These are phyloP conservation scores for Brachylomia viminalis DNA, from an alignment of 2,888 invertebrate genomes.

Conservation along the genomic window DNA sequence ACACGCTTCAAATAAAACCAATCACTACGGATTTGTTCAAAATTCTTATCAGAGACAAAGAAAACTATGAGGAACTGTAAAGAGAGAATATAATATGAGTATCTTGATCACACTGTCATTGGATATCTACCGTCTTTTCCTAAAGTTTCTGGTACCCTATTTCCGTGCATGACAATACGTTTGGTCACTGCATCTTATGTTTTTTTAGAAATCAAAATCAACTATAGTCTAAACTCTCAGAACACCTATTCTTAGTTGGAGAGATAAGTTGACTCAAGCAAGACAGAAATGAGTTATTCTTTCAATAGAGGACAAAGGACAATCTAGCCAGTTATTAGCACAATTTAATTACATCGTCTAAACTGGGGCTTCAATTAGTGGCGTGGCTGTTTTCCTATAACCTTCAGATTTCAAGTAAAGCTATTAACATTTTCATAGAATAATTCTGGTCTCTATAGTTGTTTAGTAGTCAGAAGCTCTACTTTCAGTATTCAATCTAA, in stretches of 20 bases:
- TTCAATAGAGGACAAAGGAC: slow-evolving; percentile 15
- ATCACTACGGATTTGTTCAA: slow-evolving; percentile 43
- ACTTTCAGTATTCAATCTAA: background rate
- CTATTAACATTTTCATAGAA: background rate
- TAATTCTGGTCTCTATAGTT: background rate
- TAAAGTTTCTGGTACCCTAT: background rate
- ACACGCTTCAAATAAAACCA: slow-evolving; percentile 58
- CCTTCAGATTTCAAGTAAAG: background rate
- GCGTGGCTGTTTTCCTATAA: background rate
- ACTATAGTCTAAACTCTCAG: background rate
- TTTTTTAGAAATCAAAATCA: background rate
- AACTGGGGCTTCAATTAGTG: slow-evolving; percentile 10
- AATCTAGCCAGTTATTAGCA: slow-evolving; percentile 15
- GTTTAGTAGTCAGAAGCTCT: background rate
- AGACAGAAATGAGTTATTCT: background rate
- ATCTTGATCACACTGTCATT: background rate
- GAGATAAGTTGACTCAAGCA: background rate
- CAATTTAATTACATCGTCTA: slow-evolving; percentile 25
- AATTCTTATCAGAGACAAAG: slow-evolving; percentile 29
- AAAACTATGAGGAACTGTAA: background rate
- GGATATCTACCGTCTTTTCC: background rate
- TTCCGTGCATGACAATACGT: background rate
- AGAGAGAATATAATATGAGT: background rate
- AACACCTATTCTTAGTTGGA: background rate
- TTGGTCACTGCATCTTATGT: background rate